Evolutionary conservation across 2,888 invertebrate genomes (phyloP), one percentile per base, ranked within the genome.

Genomic region (Gymnocheta viridis): DNA sequence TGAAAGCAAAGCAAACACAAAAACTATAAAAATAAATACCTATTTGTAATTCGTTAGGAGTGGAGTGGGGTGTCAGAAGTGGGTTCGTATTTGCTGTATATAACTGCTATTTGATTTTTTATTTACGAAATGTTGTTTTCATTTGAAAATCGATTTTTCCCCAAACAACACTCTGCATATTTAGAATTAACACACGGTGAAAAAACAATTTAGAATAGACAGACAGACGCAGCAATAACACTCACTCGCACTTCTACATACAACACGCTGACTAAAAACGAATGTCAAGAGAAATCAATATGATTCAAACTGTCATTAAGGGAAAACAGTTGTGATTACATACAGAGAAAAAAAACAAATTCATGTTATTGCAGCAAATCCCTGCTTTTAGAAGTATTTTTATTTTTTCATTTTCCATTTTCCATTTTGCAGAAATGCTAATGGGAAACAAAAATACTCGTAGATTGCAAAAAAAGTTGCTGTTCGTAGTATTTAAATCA

Each of bases 61-160:
- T n/a, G n/a, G n/a, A n/a, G n/a, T n/a, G n/a, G n/a, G n/a, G n/a
- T n/a, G n/a, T n/a, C n/a, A n/a, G n/a, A n/a, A n/a, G n/a, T n/a
- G n/a, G n/a, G n/a, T n/a, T n/a, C n/a, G n/a, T n/a, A n/a, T n/a
- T n/a, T n/a, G n/a, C n/a, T n/a, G 4, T n/a, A 32, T 41, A 41
- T 44, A 9, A 12, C 67, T 49, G 41, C 32, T 51, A 69, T 22
- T 69, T 35, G 27, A 60, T 49, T 51, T 49, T 60, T 14, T 19
- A 22, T 41, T 32, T 47, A 24, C 24, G 12, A 24, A 49, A 22
- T n/a, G n/a, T n/a, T 54, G 27, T 27, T 49, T 64, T 67, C 17
- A 17, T 58, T 24, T 85, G 83, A 88, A 89, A 89, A 91, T 91
- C 91, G 90, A 91, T 91, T 90, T 91, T 91, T 89, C 88, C 82